These are phyloP conservation scores for Athalia cordata DNA, from an alignment of 2,888 invertebrate genomes.

Conservation along the genomic window DNA sequence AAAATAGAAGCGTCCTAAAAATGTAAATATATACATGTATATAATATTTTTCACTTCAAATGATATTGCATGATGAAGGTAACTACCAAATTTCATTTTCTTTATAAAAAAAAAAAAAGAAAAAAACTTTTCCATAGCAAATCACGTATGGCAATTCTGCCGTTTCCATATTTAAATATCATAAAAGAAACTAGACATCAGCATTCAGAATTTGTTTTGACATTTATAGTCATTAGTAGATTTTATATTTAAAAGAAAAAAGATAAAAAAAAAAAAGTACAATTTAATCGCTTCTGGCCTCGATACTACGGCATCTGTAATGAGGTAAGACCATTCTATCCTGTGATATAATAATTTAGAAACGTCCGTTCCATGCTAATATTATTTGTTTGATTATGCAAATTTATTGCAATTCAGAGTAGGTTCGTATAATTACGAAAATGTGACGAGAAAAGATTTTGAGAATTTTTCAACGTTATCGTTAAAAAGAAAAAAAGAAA, in stretches of 20 bases:
- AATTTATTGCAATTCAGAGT: neutral
- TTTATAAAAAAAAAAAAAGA: neutral
- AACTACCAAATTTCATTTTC: neutral
- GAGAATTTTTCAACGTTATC: neutral
- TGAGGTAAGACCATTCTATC: slow-evolving; percentile 42
- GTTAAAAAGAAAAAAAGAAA: neutral
- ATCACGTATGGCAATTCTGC: slow-evolving; percentile 6
- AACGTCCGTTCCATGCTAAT: neutral
- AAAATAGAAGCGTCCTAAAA: slow-evolving; percentile 17
- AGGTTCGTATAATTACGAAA: slow-evolving; percentile 9
- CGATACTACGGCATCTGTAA: slow-evolving; percentile 26
- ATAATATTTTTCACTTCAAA: slow-evolving; percentile 39
- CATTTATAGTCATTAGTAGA: slow-evolving; percentile 32
- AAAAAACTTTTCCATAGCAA: neutral
- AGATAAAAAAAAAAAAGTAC: neutral
- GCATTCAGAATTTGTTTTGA: slow-evolving; percentile 15
- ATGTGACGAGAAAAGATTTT: neutral
- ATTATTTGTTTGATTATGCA: slow-evolving; percentile 20
- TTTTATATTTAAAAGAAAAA: slow-evolving; percentile 27
- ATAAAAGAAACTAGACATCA: slow-evolving; percentile 8
- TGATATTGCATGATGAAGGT: slow-evolving; percentile 23
- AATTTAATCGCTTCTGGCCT: slow-evolving; percentile 33
- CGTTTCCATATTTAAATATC: slow-evolving; percentile 18
- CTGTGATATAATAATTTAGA: slow-evolving; percentile 38
- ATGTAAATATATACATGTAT: slow-evolving; percentile 39